Percentiles rank a stretch among this genome's conserved stretches.
Conservation (phyloP, 2,797 vertebrate species). For the Sebastes trivittatus region DNA sequence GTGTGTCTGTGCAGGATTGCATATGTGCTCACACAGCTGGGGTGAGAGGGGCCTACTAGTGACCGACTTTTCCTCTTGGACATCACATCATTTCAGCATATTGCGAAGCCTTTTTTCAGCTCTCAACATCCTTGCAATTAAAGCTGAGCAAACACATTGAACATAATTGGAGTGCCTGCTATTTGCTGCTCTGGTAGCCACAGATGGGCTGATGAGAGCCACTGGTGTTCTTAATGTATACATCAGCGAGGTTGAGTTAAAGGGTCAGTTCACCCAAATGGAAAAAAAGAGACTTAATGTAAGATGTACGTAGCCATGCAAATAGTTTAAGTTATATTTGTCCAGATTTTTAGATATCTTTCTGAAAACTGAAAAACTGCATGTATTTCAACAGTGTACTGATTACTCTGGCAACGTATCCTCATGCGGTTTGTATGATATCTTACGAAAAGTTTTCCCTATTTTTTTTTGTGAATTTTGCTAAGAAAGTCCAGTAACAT, state of each 20-base stretch:
- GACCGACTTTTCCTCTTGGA: slow-evolving; percentile 39
- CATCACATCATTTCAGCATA: slow-evolving; percentile 26
- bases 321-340: neutral
- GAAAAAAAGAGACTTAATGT: neutral
- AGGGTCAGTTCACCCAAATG: neutral
- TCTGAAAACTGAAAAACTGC: neutral
- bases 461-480: neutral
- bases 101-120: neutral
- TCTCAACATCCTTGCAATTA: slow-evolving; percentile 14
- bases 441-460: fast-evolving
- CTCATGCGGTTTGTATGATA: neutral
- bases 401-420: fast-evolving
- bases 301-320: neutral
- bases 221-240: neutral
- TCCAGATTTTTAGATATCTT: neutral
- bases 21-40: slow-evolving; percentile 61
- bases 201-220: slow-evolving; percentile 1
- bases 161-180: slow-evolving; percentile 15
- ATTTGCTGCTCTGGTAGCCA: slow-evolving; percentile 25
- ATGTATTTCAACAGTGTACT: neutral
- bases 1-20: neutral
- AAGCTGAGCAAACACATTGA: slow-evolving; percentile 38
- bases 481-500: neutral
- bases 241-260: neutral
- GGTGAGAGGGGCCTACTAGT: slow-evolving; percentile 12